Evolutionary conservation across 2,113 vertebrate species (phyloP).

Genomic region (Strigops habroptila): DNA sequence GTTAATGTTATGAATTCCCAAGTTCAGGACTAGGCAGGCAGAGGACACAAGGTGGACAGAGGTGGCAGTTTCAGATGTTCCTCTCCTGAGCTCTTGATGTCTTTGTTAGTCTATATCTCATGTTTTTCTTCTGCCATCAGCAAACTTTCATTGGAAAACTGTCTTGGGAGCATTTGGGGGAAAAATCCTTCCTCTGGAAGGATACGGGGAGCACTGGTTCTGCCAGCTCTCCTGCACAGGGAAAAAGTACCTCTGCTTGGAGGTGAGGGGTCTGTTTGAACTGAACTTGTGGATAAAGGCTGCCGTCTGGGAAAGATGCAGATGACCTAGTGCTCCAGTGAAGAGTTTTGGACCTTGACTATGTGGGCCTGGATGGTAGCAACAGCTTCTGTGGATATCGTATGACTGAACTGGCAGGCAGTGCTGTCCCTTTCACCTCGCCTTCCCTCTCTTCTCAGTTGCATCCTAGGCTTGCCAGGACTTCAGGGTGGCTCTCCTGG

Average conservation of each 20-base stretch:
- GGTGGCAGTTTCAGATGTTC: neutral
- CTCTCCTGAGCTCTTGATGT: neutral
- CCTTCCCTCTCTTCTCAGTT: neutral
- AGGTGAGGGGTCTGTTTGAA: neutral
- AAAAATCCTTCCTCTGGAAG: neutral
- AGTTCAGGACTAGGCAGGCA: neutral
- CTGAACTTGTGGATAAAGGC: neutral
- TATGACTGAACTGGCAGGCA: neutral
- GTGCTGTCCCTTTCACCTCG: neutral
- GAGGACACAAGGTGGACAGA: too few relatives aligned
- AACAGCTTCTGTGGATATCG: neutral
- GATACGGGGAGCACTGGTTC: accelerated
- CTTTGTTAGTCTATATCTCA: neutral
- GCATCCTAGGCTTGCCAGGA: neutral
- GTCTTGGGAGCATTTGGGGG: neutral
- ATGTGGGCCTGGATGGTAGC: accelerated
- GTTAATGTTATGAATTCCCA: neutral
- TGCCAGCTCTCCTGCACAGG: neutral
- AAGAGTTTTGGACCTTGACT: neutral
- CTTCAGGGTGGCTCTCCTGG: neutral
- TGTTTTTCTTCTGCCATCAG: neutral
- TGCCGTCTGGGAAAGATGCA: neutral
- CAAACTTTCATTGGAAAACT: neutral
- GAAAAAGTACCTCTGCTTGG: neutral
- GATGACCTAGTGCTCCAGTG: neutral